Percentiles rank a stretch among this genome's conserved stretches.
Conservation (phyloP, 1,140 invertebrate genomes). For the Ectropis grisescens region DNA sequence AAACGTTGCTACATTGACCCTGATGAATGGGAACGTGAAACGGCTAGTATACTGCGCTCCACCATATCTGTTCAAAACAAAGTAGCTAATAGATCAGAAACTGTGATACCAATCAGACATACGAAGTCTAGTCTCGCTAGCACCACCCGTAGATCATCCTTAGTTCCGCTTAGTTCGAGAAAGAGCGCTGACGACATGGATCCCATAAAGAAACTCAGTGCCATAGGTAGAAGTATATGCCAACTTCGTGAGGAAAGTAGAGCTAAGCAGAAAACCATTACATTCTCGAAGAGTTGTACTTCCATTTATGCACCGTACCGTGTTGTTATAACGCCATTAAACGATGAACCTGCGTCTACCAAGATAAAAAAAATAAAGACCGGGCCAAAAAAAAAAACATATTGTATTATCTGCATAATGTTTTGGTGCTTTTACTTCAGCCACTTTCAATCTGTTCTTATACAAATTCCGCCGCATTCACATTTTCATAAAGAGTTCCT, state of each 20-base stretch:
- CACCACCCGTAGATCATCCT: constrained; percentile 20
- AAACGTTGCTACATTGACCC: constrained; percentile 69
- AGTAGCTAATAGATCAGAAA: constrained; percentile 23
- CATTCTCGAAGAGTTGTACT: constrained; percentile 49
- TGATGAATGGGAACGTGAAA: constrained; percentile 59
- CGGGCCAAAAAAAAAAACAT: constrained; percentile 6
- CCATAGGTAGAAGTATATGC: constrained; percentile 53
- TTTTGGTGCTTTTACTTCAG: too few species aligned
- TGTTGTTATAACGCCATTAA: constrained; percentile 37
- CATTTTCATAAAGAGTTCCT: too few species aligned
- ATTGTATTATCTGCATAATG: constrained; percentile 5
- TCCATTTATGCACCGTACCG: constrained; percentile 49
- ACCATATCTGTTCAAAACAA: constrained; percentile 62
- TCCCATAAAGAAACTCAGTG: constrained; percentile 52
- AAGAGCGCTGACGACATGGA: constrained; percentile 29
- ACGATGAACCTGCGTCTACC: constrained; percentile 18
- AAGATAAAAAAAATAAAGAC: neutral
- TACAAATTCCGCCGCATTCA: too few species aligned
- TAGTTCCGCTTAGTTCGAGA: constrained; percentile 23
- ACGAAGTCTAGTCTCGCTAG: constrained; percentile 37
- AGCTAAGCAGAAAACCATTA: constrained; percentile 37
- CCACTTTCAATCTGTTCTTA: too few species aligned
- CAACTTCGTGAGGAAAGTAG: constrained; percentile 40
- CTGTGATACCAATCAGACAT: constrained; percentile 24
- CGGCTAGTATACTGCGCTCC: constrained; percentile 54